Evolutionary conservation across 1,140 invertebrate genomes (phyloP).

Genomic region (Atopsyche davidsoni): DNA sequence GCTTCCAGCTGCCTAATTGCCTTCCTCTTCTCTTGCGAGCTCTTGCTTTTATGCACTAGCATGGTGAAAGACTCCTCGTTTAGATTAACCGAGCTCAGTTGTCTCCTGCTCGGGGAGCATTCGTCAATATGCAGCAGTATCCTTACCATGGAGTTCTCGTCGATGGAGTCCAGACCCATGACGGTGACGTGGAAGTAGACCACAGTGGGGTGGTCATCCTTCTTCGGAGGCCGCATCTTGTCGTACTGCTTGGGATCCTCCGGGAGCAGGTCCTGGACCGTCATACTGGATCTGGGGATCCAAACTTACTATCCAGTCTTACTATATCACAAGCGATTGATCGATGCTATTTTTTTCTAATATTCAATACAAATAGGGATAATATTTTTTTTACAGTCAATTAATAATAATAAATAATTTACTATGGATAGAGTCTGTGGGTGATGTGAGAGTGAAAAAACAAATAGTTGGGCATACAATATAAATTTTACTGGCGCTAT

Average conservation of each 20-base stretch:
- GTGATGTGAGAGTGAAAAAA: no score
- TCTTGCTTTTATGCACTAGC: no score
- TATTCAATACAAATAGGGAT: not conserved
- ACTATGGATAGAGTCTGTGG: no score
- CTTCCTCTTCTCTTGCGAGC: no score
- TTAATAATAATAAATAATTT: conserved; percentile 2
- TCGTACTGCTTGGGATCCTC: conserved; percentile 81
- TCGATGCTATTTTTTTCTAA: not conserved
- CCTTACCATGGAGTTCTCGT: conserved; percentile 84
- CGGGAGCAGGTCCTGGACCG: conserved; percentile 76
- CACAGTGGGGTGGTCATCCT: conserved; percentile 76
- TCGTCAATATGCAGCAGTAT: not conserved
- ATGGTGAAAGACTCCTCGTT: no score
- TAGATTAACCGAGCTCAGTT: no score
- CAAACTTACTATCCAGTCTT: not conserved
- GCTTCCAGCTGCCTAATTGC: no score
- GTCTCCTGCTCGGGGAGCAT: no score
- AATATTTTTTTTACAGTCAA: not conserved
- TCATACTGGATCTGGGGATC: conserved; percentile 58
- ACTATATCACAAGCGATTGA: not conserved
- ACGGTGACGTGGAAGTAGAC: conserved; percentile 90
- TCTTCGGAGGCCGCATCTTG: conserved; percentile 85
- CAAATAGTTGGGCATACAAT: no score
- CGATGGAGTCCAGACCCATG: conserved; percentile 87
- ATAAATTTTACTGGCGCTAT: no score